These are phyloP conservation scores for Pachypsylla venusta DNA, from an alignment of 1,140 invertebrate genomes.

Conservation along the genomic window DNA sequence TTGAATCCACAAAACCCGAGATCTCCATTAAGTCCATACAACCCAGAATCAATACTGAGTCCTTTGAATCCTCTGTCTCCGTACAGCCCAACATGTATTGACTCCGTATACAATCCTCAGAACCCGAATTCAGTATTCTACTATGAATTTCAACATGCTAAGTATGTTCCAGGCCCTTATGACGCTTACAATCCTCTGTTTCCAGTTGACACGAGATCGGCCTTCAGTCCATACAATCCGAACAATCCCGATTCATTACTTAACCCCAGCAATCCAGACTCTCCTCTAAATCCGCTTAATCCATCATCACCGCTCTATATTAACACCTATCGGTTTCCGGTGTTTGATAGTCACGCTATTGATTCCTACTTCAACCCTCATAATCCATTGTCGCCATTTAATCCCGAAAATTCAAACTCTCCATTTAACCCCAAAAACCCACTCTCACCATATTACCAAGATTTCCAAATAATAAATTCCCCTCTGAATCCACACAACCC, in stretches of 20 bases:
- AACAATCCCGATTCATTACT: background rate
- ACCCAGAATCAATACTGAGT: background rate
- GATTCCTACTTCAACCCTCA: background rate
- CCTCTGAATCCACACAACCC: background rate
- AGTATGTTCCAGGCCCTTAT: background rate
- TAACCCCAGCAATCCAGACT: background rate
- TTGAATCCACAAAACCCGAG: background rate
- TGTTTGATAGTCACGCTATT: background rate
- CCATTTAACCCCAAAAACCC: background rate
- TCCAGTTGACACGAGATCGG: background rate
- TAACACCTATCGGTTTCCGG: background rate
- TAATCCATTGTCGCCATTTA: background rate
- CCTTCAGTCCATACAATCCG: background rate
- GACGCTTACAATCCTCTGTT: background rate
- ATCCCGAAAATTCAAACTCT: background rate
- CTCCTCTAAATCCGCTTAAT: background rate
- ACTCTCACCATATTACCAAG: background rate
- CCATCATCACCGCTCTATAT: background rate
- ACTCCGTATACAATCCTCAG: background rate
- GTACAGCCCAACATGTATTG: background rate
- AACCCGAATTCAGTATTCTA: background rate
- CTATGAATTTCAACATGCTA: background rate
- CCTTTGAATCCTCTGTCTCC: background rate
- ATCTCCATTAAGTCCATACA: background rate
- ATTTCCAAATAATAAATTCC: background rate